phyloP scores from a whole-genome alignment of 2,113 vertebrate species.

The Eulemur macaco region DNA sequence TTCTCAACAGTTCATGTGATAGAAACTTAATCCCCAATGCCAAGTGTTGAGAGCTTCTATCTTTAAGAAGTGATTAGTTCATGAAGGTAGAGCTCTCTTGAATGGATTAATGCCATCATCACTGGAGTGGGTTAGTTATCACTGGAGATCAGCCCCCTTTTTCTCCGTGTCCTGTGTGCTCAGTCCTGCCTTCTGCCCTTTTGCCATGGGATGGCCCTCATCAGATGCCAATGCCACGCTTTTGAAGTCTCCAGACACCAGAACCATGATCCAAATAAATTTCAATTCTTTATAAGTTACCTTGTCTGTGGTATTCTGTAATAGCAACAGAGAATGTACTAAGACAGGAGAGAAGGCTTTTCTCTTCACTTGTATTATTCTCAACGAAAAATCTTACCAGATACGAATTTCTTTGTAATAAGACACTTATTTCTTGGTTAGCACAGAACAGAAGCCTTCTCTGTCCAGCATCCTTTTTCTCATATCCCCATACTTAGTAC shows the following conservation, averaged over 20 bases:
- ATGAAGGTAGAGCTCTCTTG: neutral
- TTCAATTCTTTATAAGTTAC: neutral
- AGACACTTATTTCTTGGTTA: neutral
- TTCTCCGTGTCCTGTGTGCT: neutral
- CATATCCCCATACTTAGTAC: neutral
- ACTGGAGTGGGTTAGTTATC: neutral
- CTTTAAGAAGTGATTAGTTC: neutral
- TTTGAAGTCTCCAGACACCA: neutral
- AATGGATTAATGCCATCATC: neutral
- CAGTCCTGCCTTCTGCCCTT: neutral
- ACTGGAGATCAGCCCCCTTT: neutral
- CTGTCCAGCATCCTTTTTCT: neutral
- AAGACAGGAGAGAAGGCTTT: neutral
- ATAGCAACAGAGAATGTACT: neutral
- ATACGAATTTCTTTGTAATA: neutral
- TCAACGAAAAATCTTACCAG: neutral
- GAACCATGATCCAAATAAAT: neutral
- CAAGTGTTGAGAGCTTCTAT: neutral
- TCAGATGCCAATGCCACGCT: neutral
- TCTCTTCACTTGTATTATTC: neutral
- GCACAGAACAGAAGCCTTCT: neutral
- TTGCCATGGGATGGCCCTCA: neutral
- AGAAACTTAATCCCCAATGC: neutral
- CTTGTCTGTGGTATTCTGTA: neutral
- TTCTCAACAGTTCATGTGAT: neutral